A percentile compares a stretch with the other conserved stretches of the same genome.
phyloP scores from a whole-genome alignment of 2,113 vertebrate species.

The Phaethornis superciliosus region DNA sequence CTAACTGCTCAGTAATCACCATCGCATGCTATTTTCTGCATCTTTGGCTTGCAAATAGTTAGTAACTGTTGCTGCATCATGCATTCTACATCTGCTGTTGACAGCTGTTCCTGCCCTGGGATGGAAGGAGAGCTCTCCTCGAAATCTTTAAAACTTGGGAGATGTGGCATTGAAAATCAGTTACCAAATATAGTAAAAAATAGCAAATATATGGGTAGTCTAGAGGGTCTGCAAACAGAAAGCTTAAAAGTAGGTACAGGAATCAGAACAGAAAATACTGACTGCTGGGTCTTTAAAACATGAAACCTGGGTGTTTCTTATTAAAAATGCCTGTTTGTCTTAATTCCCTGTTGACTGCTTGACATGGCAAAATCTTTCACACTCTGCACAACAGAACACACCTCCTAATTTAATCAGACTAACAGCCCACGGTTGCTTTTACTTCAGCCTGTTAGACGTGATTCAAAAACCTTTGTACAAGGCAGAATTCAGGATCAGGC shows the following conservation, averaged over 20 bases:
- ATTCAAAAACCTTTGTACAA: not conserved
- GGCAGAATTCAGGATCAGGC: not conserved
- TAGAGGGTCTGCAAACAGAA: not conserved
- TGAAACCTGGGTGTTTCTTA: not conserved
- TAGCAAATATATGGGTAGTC: not conserved
- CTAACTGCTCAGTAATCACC: constrained; percentile 21
- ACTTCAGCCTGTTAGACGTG: not conserved
- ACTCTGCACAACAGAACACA: not conserved
- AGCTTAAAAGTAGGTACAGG: not conserved
- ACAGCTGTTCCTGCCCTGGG: constrained; percentile 26
- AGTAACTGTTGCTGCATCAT: constrained; percentile 38
- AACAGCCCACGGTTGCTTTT: not conserved
- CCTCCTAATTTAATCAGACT: constrained; percentile 8
- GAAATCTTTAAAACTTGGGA: constrained; percentile 14
- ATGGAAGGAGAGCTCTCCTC: not conserved
- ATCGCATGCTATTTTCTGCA: not conserved
- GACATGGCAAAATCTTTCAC: not conserved
- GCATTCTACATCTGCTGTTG: constrained; percentile 35
- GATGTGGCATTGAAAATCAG: not conserved
- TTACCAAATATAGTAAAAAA: not conserved
- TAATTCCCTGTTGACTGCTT: not conserved
- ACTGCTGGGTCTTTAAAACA: not conserved
- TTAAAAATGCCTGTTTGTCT: not conserved
- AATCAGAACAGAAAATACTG: not conserved
- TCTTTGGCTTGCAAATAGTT: constrained; percentile 37